Conservation (phyloP, 2,888 invertebrate genomes). For the Andricus quercusramuli region DNA sequence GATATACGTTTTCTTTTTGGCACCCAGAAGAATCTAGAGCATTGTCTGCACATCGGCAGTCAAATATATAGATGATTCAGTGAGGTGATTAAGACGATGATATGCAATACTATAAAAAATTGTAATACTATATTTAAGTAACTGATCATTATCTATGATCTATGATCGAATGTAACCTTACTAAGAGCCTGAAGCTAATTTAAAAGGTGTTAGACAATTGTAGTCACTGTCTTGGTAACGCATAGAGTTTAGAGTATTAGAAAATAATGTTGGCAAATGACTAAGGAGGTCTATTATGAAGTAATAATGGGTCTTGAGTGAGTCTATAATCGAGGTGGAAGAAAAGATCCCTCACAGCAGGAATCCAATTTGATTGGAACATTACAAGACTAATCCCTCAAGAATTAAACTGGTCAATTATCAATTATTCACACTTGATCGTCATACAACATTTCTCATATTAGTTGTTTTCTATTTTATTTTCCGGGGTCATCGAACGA, state of each 20-base stretch:
- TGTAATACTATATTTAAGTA: not conserved
- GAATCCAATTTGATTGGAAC: not conserved
- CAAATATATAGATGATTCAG: not conserved
- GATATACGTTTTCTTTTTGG: not conserved
- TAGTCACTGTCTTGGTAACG: not conserved
- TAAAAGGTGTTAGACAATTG: not conserved
- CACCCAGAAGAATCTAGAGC: not conserved
- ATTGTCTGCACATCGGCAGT: constrained; percentile 1
- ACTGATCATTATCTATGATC: not conserved
- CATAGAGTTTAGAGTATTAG: not conserved
- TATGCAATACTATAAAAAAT: not conserved
- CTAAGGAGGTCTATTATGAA: not conserved
- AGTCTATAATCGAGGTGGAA: not conserved
- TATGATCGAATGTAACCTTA: not conserved
- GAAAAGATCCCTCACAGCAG: not conserved
- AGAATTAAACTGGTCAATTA: not conserved
- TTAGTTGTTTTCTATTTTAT: not conserved
- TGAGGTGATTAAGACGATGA: constrained; percentile 14
- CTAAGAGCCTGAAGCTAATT: not conserved
- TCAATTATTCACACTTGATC: not conserved
- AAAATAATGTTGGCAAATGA: constrained; percentile 6
- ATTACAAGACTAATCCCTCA: not conserved
- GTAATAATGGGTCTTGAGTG: not conserved
- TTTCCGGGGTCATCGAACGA: constrained; percentile 8
- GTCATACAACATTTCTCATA: too few relatives aligned